Conservation (phyloP, 1,140 invertebrate genomes). For the Pogonognathellus flavescens region DNA sequence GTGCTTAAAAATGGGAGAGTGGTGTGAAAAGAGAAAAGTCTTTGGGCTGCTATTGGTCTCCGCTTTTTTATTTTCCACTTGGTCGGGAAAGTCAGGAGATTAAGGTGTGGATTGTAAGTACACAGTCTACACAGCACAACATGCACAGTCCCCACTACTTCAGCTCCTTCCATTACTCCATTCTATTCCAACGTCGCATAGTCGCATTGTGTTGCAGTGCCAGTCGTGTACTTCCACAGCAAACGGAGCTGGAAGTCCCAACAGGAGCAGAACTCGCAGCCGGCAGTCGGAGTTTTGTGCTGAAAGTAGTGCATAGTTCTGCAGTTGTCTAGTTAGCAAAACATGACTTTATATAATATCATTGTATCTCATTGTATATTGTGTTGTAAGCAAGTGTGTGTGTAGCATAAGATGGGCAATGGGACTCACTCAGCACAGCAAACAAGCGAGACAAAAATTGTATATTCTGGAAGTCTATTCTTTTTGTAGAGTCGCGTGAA, state of each 20-base stretch:
- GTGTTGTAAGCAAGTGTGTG: too few relatives aligned
- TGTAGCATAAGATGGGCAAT: neutral
- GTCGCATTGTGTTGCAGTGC: neutral
- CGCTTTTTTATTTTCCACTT: slow-evolving; percentile 28
- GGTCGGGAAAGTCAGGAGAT: slow-evolving; percentile 26
- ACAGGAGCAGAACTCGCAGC: too few relatives aligned
- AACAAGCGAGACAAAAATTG: neutral
- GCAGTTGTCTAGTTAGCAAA: too few relatives aligned
- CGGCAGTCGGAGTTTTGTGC: too few relatives aligned
- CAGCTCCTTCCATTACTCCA: neutral
- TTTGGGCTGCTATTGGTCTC: slow-evolving; percentile 3
- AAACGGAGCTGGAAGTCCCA: neutral
- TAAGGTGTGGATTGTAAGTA: slow-evolving; percentile 3
- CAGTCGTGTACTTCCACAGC: neutral
- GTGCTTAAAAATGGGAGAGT: too few relatives aligned
- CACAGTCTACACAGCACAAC: too few relatives aligned
- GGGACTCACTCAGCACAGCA: neutral
- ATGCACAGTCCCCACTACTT: too few relatives aligned
- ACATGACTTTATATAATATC: too few relatives aligned
- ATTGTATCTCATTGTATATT: too few relatives aligned
- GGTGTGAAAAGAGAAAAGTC: neutral
- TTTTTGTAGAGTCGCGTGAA: neutral
- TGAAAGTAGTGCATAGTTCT: too few relatives aligned
- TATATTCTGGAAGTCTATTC: neutral
- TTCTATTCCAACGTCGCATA: neutral